A percentile compares a stretch with the other conserved stretches of the same genome.
Evolutionary conservation across 2,888 invertebrate genomes (phyloP).

Genomic region (Drosophila colorata): DNA sequence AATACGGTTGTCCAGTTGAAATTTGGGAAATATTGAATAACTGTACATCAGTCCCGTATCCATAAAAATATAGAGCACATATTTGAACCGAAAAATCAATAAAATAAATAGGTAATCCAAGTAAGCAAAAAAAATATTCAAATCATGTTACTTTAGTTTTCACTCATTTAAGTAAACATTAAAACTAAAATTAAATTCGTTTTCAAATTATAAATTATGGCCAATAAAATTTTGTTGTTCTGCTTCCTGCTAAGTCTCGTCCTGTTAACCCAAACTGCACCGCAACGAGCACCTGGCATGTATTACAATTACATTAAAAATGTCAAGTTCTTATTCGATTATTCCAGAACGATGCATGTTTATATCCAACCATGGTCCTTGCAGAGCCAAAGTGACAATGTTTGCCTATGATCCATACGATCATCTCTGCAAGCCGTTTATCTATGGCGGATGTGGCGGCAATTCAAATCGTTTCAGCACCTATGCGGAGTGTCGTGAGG

Average conservation of each 20-base stretch:
- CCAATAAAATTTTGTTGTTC: background rate
- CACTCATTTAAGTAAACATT: background rate
- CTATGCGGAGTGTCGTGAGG: conserved; percentile 6
- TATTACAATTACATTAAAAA: no score
- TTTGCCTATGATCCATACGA: conserved; percentile 33
- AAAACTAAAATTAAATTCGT: background rate
- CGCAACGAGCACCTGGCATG: background rate
- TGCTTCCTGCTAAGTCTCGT: background rate
- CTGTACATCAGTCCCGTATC: conserved; percentile 53
- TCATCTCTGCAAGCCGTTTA: conserved; percentile 27
- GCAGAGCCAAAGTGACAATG: conserved; percentile 16
- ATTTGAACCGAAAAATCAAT: background rate
- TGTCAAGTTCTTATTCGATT: background rate
- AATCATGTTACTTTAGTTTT: no score
- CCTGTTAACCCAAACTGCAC: background rate
- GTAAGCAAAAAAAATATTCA: background rate
- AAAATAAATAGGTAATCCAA: background rate
- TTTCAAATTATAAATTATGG: background rate
- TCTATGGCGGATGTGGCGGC: conserved; percentile 55
- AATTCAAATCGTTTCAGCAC: conserved; percentile 51
- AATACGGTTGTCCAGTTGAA: conserved; percentile 53
- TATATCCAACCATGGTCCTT: conserved; percentile 34
- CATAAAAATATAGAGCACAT: conserved; percentile 37
- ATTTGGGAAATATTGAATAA: conserved; percentile 66
- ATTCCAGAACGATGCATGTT: conserved; percentile 32